These are phyloP conservation scores for Pycnomerus fuliginosus DNA, from an alignment of 2,888 invertebrate species.

Conservation along the genomic window DNA sequence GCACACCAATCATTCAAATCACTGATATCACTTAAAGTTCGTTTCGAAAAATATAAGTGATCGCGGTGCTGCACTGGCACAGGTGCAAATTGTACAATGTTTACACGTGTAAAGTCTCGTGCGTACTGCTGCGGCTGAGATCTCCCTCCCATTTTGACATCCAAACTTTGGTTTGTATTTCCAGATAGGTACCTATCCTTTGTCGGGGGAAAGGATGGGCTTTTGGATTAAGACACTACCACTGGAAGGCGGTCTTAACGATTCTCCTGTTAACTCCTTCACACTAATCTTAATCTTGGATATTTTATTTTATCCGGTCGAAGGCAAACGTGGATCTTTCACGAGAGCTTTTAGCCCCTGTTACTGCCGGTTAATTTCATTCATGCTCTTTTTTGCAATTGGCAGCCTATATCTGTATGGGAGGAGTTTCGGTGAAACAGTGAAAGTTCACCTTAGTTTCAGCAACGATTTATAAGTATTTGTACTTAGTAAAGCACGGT, in stretches of 20 bases:
- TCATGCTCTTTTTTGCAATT: constrained; percentile 8
- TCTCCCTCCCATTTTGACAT: constrained; percentile 23
- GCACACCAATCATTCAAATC: constrained; percentile 14
- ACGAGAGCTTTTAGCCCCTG: background rate
- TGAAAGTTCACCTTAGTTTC: background rate
- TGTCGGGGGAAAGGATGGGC: constrained; percentile 18
- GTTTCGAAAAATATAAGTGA: background rate
- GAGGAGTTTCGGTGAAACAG: constrained; percentile 9
- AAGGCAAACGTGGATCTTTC: too few relatives aligned
- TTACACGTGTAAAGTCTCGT: constrained; percentile 26
- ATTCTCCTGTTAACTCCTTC: background rate
- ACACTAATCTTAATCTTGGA: background rate
- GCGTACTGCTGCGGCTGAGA: constrained; percentile 21
- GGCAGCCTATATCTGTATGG: constrained; percentile 11
- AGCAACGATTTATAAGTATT: background rate
- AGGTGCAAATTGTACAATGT: constrained; percentile 19
- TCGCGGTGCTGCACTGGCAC: constrained; percentile 8
- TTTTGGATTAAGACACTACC: constrained; percentile 14
- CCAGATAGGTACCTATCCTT: constrained; percentile 21
- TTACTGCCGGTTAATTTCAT: constrained; percentile 19
- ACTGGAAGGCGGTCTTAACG: constrained; percentile 15
- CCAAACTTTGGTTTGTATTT: constrained; percentile 21
- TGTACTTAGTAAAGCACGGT: constrained; percentile 1
- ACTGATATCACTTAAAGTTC: background rate
- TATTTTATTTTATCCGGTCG: background rate